phyloP scores from a whole-genome alignment of 2,888 invertebrate species.

The Drosophila percnosoma region DNA sequence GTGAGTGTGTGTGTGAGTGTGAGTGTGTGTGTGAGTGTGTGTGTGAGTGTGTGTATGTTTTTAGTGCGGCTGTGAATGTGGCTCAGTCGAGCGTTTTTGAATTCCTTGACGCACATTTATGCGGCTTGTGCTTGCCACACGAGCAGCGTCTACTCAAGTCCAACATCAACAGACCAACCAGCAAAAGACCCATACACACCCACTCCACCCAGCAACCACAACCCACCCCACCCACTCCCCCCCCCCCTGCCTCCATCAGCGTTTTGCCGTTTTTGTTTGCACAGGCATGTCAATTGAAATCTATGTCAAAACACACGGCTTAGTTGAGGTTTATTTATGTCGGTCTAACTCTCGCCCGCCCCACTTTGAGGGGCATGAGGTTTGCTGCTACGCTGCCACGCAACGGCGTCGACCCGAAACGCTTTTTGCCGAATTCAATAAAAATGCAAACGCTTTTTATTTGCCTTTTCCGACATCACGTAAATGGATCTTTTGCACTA shows the following conservation, averaged over 20 bases:
- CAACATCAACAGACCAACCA: slow-evolving; percentile 4
- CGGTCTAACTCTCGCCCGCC: slow-evolving; percentile 46
- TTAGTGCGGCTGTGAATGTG: slow-evolving; percentile 38
- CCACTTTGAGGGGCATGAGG: background rate
- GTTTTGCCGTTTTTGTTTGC: slow-evolving; percentile 63
- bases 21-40: slow-evolving; percentile 16
- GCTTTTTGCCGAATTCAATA: slow-evolving; percentile 67
- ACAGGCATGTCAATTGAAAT: slow-evolving; percentile 77
- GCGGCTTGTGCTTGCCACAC: slow-evolving; percentile 59
- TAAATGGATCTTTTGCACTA: slow-evolving; percentile 77
- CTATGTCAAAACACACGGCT: slow-evolving; percentile 81
- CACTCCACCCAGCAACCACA: background rate
- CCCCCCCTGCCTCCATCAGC: background rate
- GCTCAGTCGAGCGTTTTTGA: slow-evolving; percentile 41
- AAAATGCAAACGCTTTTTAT: slow-evolving; percentile 72
- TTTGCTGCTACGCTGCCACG: background rate
- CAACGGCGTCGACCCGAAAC: background rate
- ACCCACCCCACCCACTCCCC: background rate
- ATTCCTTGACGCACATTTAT: slow-evolving; percentile 74
- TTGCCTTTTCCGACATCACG: slow-evolving; percentile 72
- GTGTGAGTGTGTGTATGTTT: slow-evolving; percentile 8
- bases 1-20: slow-evolving; percentile 22
- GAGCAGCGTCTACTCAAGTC: slow-evolving; percentile 27
- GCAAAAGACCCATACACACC: background rate
- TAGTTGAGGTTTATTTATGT: slow-evolving; percentile 81